Evolutionary conservation across 2,797 vertebrate genomes (phyloP).

Genomic region (Cephalopachus bancanus): DNA sequence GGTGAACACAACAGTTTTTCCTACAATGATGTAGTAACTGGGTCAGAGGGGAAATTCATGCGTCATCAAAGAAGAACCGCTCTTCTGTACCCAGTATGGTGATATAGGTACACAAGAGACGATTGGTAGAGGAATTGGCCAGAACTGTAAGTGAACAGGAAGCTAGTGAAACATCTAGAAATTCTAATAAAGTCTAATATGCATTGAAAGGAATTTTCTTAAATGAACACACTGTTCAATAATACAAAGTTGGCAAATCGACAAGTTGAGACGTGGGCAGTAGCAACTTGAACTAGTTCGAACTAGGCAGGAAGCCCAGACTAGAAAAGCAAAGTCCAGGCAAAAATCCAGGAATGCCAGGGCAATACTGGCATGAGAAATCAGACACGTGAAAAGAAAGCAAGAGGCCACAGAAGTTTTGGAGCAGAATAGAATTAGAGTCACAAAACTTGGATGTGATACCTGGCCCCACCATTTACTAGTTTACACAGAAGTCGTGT

Average conservation of each 20-base stretch:
- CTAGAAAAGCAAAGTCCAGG: constrained; percentile 42
- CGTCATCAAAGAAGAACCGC: neutral
- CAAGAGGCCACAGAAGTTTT: constrained; percentile 25
- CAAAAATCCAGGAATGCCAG: constrained; percentile 62
- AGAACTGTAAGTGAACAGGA: neutral
- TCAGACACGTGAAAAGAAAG: constrained; percentile 30
- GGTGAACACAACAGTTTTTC: neutral
- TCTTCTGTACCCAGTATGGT: neutral
- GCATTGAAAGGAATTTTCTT: constrained; percentile 53
- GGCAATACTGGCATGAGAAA: neutral
- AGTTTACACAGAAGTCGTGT: neutral
- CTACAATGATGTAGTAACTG: neutral
- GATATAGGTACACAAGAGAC: neutral
- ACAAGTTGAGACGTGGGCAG: constrained; percentile 62
- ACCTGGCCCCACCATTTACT: neutral
- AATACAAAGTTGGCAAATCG: constrained; percentile 61
- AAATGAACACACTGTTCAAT: constrained; percentile 48
- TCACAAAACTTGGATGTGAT: neutral
- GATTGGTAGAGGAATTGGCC: neutral
- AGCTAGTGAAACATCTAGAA: neutral
- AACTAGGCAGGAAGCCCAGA: constrained; percentile 71
- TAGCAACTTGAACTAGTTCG: constrained; percentile 28
- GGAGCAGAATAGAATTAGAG: constrained; percentile 27
- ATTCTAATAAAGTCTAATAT: constrained; percentile 56
- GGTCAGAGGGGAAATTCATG: neutral